These are phyloP conservation scores for Ernsta delagoae DNA, from an alignment of 2,888 invertebrate genomes.

Conservation along the genomic window DNA sequence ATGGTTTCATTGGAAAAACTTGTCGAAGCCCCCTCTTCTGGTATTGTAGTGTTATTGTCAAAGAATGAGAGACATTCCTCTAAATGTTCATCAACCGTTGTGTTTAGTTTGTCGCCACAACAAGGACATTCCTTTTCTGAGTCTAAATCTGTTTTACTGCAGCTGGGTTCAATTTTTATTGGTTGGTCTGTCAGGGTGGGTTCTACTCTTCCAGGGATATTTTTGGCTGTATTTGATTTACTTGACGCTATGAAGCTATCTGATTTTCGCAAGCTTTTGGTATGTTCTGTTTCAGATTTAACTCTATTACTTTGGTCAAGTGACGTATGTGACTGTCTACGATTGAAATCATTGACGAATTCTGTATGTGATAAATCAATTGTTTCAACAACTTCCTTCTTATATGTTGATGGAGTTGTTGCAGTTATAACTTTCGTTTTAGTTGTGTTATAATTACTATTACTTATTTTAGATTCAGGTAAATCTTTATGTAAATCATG, in stretches of 20 bases:
- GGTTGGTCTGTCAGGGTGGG: not conserved
- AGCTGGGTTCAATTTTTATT: slow-evolving; percentile 25
- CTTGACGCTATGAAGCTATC: slow-evolving; percentile 11
- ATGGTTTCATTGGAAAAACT: slow-evolving; percentile 55
- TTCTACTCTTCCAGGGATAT: not conserved
- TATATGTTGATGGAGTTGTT: not conserved
- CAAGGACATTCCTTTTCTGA: slow-evolving; percentile 70
- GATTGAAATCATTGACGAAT: not conserved
- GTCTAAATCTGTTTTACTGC: slow-evolving; percentile 14
- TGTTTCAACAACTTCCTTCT: not conserved
- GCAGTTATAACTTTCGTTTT: no score
- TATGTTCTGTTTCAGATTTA: not conserved
- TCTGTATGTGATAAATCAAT: slow-evolving; percentile 9
- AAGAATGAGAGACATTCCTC: slow-evolving; percentile 79
- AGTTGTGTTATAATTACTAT: not conserved
- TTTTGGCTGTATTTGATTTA: not conserved
- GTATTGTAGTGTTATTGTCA: slow-evolving; percentile 73
- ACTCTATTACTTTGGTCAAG: not conserved
- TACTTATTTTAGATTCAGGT: slow-evolving; percentile 1
- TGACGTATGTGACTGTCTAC: not conserved
- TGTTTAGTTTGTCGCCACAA: slow-evolving; percentile 62
- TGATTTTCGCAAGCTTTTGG: slow-evolving; percentile 8
- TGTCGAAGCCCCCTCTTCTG: slow-evolving; percentile 57
- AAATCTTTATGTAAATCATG: slow-evolving; percentile 49
- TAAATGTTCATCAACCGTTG: slow-evolving; percentile 72